Percentiles rank a stretch among this genome's conserved stretches.
These are phyloP conservation scores for Lasioglossum malachurum DNA, from an alignment of 2,888 invertebrate species.

Conservation along the genomic window DNA sequence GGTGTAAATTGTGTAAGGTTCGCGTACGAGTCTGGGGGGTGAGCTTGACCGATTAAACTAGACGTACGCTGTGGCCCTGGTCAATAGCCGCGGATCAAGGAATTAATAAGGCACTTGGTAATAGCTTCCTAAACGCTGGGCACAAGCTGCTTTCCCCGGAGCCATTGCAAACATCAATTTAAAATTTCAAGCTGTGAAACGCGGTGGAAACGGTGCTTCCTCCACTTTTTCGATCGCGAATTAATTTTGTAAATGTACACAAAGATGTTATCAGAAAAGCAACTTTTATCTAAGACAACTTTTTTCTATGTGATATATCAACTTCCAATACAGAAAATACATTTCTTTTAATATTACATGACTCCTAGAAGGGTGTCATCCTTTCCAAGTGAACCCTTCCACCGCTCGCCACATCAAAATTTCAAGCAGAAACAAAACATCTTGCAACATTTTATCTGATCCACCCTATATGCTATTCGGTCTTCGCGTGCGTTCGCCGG, in stretches of 20 bases:
- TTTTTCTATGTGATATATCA: neutral
- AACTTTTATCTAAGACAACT: neutral
- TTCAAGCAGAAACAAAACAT: neutral
- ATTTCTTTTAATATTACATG: neutral
- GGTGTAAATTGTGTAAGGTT: slow-evolving; percentile 49
- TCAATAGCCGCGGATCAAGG: slow-evolving; percentile 45
- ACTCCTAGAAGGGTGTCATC: neutral
- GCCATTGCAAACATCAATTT: too few relatives aligned
- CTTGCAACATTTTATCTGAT: neutral
- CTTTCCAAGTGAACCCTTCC: neutral
- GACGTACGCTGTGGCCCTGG: slow-evolving; percentile 13
- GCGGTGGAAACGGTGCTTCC: neutral
- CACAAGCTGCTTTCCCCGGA: neutral
- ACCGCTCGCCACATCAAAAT: neutral
- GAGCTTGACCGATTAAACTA: slow-evolving; percentile 65
- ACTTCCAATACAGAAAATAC: neutral
- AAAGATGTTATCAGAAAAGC: neutral
- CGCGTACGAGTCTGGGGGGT: slow-evolving; percentile 15
- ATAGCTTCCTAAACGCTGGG: neutral
- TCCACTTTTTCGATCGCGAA: neutral
- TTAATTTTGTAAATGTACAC: neutral
- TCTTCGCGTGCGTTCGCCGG: neutral
- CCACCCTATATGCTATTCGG: neutral
- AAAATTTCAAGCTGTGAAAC: neutral
- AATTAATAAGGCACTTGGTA: slow-evolving; percentile 50